Conservation (phyloP, 2,797 vertebrate genomes). For the Thunnus albacares region DNA sequence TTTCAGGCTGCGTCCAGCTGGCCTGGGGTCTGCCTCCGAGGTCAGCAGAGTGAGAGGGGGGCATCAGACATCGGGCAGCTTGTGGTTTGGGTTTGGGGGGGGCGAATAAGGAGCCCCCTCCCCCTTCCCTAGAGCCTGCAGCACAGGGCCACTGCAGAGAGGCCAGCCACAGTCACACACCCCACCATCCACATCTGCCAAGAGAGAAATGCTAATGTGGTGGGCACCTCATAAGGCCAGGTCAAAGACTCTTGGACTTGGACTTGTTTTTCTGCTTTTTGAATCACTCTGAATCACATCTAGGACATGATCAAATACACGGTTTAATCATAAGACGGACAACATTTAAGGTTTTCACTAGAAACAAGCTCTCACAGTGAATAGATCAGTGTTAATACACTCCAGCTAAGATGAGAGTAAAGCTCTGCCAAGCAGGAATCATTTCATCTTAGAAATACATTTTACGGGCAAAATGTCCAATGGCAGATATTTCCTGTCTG, state of each 20-base stretch:
- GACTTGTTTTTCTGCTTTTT: constrained; percentile 73
- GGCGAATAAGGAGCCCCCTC: constrained; percentile 38
- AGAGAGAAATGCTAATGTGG: constrained; percentile 78
- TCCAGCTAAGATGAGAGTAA: constrained; percentile 56
- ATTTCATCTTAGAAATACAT: constrained; percentile 82
- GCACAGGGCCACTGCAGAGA: constrained; percentile 73
- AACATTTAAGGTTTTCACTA: constrained; percentile 52
- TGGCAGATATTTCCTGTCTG: constrained; percentile 84
- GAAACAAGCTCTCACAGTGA: constrained; percentile 46
- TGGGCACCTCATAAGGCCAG: constrained; percentile 63
- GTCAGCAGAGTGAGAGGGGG: constrained; percentile 71
- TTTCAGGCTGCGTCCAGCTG: constrained; percentile 74
- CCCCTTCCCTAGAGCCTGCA: constrained; percentile 40
- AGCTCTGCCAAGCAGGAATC: constrained; percentile 75
- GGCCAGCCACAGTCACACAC: constrained; percentile 60
- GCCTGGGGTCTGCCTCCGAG: constrained; percentile 72
- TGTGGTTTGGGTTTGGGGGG: constrained; percentile 69
- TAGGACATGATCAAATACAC: constrained; percentile 61
- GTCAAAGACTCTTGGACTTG: constrained; percentile 67
- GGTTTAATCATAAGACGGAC: constrained; percentile 53
- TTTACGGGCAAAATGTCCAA: constrained; percentile 80
- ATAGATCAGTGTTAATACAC: constrained; percentile 60
- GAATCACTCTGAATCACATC: constrained; percentile 66
- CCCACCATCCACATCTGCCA: constrained; percentile 66
- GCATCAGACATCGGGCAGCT: constrained; percentile 76